Evolutionary conservation across 1,140 invertebrate genomes (phyloP).

Genomic region (Neotoxoptera formosana): DNA sequence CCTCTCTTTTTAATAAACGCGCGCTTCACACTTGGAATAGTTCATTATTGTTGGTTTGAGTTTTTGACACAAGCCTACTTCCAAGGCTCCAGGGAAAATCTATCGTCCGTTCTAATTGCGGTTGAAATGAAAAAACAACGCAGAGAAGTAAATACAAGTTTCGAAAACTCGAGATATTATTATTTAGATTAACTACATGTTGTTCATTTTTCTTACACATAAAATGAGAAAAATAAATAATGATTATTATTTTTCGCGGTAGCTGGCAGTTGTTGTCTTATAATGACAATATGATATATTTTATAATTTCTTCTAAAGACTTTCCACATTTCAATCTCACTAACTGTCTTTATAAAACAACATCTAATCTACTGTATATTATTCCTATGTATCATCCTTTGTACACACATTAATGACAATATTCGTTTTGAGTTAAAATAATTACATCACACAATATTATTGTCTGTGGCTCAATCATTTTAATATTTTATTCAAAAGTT

Average conservation of each 20-base stretch:
- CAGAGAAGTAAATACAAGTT: constrained; percentile 29
- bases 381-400: no score
- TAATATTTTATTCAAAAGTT: background rate
- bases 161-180: background rate
- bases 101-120: background rate
- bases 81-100: background rate
- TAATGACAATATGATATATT: background rate
- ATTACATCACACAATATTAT: background rate
- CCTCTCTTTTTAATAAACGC: background rate
- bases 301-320: background rate
- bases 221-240: background rate
- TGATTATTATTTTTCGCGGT: background rate
- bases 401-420: background rate
- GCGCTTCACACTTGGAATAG: background rate
- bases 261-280: background rate
- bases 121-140: background rate
- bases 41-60: constrained; percentile 17
- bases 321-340: background rate
- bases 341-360: background rate
- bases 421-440: background rate
- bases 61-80: background rate
- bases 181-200: background rate
- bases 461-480: background rate
- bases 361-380: background rate
- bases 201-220: background rate